Percentiles rank a stretch among this genome's conserved stretches.
These are phyloP conservation scores for Venusia cambrica DNA, from an alignment of 2,888 invertebrate genomes.

Conservation along the genomic window DNA sequence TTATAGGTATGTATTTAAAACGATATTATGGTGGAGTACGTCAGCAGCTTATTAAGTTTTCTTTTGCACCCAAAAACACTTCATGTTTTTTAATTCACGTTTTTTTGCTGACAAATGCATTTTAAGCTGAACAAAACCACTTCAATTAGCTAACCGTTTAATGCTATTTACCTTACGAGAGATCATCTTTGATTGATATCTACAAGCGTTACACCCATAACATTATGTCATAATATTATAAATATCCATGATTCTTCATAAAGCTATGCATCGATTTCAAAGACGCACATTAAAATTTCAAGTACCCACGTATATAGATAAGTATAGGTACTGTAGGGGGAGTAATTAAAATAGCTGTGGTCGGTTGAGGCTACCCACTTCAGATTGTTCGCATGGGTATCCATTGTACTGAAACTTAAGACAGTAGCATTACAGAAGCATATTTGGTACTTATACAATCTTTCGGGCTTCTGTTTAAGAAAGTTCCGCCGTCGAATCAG, in stretches of 20 bases:
- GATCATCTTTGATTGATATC: slow-evolving; percentile 16
- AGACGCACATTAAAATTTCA: slow-evolving; percentile 46
- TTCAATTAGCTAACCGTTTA: slow-evolving; percentile 3
- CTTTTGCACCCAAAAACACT: too few relatives aligned
- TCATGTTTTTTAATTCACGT: too few relatives aligned
- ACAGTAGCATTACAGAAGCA: too few relatives aligned
- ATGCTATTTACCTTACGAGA: slow-evolving; percentile 5
- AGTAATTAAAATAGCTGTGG: slow-evolving; percentile 57
- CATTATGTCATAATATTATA: slow-evolving; percentile 55
- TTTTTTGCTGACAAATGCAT: too few relatives aligned
- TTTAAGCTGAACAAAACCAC: too few relatives aligned
- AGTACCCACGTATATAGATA: slow-evolving; percentile 44
- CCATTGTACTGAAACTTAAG: slow-evolving; percentile 37
- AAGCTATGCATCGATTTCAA: slow-evolving; percentile 38
- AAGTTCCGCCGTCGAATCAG: too few relatives aligned
- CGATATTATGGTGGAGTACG: too few relatives aligned
- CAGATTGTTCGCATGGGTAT: slow-evolving; percentile 44
- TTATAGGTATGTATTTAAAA: too few relatives aligned
- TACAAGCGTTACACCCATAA: slow-evolving; percentile 14
- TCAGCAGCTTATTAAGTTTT: too few relatives aligned
- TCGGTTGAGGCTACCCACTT: slow-evolving; percentile 43
- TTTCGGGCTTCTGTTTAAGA: too few relatives aligned
- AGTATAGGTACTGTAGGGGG: slow-evolving; percentile 45
- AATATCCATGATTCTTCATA: slow-evolving; percentile 44
- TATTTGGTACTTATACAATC: too few relatives aligned